phyloP scores from a whole-genome alignment of 2,113 vertebrate genomes.

The Verasper variegatus region DNA sequence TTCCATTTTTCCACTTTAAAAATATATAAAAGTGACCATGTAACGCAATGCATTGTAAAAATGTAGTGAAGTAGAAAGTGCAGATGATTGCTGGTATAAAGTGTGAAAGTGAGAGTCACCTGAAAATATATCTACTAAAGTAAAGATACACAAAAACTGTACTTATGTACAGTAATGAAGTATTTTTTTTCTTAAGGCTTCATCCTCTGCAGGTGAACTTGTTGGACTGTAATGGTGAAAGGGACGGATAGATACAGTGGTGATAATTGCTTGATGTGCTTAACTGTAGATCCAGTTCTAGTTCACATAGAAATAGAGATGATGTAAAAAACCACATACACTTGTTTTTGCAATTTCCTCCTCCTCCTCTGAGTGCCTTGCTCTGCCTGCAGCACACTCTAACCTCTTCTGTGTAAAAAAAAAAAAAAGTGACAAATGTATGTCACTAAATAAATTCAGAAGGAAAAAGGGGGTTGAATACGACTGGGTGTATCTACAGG shows the following conservation, averaged over 20 bases:
- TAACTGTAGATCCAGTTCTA: constrained; percentile 13
- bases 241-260: not conserved
- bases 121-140: too few species aligned
- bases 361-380: constrained; percentile 16
- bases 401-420: constrained; percentile 30
- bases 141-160: too few species aligned
- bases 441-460: constrained; percentile 44
- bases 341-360: constrained; percentile 25
- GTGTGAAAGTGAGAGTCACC: too few species aligned
- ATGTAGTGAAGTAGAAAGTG: too few species aligned
- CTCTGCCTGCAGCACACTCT: constrained; percentile 25
- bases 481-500: constrained; percentile 5
- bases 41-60: too few species aligned
- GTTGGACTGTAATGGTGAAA: too few species aligned
- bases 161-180: too few species aligned
- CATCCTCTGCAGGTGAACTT: constrained; percentile 15
- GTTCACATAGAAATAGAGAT: constrained; percentile 6
- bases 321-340: constrained; percentile 19
- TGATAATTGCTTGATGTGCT: constrained; percentile 42
- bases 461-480: not conserved
- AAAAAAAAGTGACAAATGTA: constrained; percentile 23
- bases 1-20: too few species aligned
- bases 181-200: constrained; percentile 3
- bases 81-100: too few species aligned
- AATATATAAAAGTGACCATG: too few species aligned